Base-by-base conservation (phyloP, 2,113 vertebrate genomes). In the Serilophus lunatus region DNA sequence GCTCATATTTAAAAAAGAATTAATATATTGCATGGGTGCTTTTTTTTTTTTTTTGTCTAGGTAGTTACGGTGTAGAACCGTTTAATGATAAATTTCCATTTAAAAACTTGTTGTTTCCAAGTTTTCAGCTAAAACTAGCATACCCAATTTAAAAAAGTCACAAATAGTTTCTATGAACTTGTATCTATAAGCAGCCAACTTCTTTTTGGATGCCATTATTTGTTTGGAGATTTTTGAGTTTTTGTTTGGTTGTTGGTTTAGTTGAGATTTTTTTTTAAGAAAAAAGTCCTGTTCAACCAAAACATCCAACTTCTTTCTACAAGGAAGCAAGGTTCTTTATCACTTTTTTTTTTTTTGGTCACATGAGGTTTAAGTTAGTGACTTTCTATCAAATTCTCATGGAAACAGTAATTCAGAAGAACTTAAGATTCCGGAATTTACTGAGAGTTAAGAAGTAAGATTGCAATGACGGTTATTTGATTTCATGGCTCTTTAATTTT, bases 71-170 rank as follows among this genome's bases (percentile, higher is more conserved):
- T 69, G 16, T 61, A 57, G 45, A 72, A 61, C 6, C 14, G 29
- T 45, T 47, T 61, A 68, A 51, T 76, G 16, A 60, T 33, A 87
- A 79, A 61, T 56, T 76, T 8, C 53, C 3, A 2, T 57, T 10
- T 22, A 29, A 53, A 53, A 85, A 17, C 6, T 13, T 64, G 20
- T 0, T 6, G 13, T 69, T 79, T 0, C 0, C n/a, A 72, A 8
- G 25, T 45, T 88, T 90, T 65, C 28, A 65, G 26, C 25, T 90
- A 50, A 45, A 83, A 69, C 36, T 86, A 69, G 6, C 23, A 36
- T 61, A 53, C 9, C 1, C 3, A 45, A 18, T 45, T 26, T 54
- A 36, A 35, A 61, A 78, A 44, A 59, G 5, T 19, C 12, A 19
- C 35, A 68, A 75, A 35, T 26, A 10, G 7, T 69, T 88, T 80